Conservation (phyloP, 2,888 invertebrate genomes). For the Agonopterix arenella region DNA sequence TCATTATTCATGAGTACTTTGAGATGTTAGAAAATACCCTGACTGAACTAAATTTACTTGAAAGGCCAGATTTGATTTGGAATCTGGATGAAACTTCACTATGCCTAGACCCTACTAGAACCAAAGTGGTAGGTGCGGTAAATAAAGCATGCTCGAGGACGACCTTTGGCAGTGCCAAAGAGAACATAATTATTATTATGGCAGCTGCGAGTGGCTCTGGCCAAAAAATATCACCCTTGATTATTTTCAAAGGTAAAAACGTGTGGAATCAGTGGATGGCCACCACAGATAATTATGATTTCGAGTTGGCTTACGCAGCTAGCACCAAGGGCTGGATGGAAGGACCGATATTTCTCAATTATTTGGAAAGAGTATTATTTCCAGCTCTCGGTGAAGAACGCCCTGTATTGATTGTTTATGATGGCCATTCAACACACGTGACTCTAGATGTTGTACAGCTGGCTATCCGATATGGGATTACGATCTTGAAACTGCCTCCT, state of each 20-base stretch:
- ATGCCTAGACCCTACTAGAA: constrained; percentile 8
- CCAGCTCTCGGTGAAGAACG: constrained; percentile 22
- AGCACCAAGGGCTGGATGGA: constrained; percentile 34
- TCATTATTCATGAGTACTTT: constrained; percentile 8
- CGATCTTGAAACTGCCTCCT: constrained; percentile 28
- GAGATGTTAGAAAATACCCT: constrained; percentile 6
- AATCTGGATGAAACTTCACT: constrained; percentile 11
- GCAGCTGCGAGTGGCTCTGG: constrained; percentile 13
- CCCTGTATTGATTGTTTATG: constrained; percentile 27
- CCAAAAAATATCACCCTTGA: constrained; percentile 15
- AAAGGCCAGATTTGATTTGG: constrained; percentile 6
- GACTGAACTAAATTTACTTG: constrained; percentile 4
- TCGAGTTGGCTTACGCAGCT: constrained; percentile 28
- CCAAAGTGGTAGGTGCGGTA: constrained; percentile 10
- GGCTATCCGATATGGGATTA: constrained; percentile 12
- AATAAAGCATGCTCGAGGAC: constrained; percentile 9
- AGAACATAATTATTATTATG: constrained; percentile 16
- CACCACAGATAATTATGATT: constrained; percentile 14
- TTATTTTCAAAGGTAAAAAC: constrained; percentile 18
- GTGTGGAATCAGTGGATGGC: constrained; percentile 24
- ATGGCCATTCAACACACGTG: constrained; percentile 29
- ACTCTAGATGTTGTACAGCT: constrained; percentile 7
- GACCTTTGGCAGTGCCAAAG: constrained; percentile 12
- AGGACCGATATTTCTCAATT: constrained; percentile 27
- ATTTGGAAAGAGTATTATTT: constrained; percentile 25